Conservation (phyloP, 2,113 vertebrate species). For the Mungos mungo region DNA sequence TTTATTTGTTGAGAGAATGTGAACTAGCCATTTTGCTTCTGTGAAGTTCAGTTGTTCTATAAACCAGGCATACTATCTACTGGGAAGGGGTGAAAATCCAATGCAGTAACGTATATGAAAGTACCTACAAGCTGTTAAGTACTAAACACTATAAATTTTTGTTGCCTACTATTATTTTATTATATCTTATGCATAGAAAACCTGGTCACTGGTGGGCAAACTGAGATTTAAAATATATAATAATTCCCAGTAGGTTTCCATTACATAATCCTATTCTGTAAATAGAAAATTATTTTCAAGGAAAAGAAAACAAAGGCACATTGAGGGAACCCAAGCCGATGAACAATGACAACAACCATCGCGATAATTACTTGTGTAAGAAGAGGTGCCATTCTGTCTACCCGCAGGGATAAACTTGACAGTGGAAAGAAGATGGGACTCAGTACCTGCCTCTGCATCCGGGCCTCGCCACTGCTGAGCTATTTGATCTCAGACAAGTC, state of each 20-base stretch:
- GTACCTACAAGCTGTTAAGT: neutral
- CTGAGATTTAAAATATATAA: constrained; percentile 11
- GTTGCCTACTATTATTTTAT: neutral
- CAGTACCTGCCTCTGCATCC: neutral
- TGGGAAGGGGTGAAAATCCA: neutral
- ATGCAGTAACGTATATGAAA: neutral
- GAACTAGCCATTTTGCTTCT: neutral
- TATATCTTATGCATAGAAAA: constrained; percentile 41
- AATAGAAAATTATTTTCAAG: constrained; percentile 48
- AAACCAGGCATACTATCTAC: neutral
- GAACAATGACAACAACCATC: constrained; percentile 40
- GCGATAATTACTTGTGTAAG: constrained; percentile 19
- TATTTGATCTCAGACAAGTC: neutral
- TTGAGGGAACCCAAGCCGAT: neutral
- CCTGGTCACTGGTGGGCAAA: constrained; percentile 12
- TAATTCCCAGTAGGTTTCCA: constrained; percentile 37
- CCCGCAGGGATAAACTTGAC: neutral
- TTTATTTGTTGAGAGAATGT: neutral
- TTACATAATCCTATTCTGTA: constrained; percentile 30
- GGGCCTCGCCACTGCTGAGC: neutral
- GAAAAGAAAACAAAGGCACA: constrained; percentile 58
- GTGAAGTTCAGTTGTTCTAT: neutral
- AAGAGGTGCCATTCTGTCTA: constrained; percentile 56
- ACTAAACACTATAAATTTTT: neutral
- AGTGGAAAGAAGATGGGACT: neutral